A percentile compares a stretch with the other conserved stretches of the same genome.
Evolutionary conservation across 1,140 invertebrate species (phyloP).

Genomic region (Popillia japonica): DNA sequence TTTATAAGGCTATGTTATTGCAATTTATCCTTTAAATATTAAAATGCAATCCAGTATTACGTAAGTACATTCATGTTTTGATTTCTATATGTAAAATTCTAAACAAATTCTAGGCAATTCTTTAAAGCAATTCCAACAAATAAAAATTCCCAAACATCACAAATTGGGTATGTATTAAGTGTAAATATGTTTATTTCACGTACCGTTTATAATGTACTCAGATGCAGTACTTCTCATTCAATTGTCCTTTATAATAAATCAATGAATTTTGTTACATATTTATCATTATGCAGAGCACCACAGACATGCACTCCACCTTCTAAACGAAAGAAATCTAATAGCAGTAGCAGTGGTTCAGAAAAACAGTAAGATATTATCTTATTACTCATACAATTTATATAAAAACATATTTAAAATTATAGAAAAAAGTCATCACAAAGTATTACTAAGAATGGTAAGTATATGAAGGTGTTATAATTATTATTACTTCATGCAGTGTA

Average conservation of each 20-base stretch:
- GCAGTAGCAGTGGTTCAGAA: slow-evolving; percentile 46
- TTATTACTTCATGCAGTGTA: neutral
- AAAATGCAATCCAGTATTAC: slow-evolving; percentile 29
- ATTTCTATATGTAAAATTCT: neutral
- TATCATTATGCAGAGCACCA: neutral
- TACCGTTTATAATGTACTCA: neutral
- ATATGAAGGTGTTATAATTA: no score
- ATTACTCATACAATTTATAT: neutral
- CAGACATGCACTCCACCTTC: neutral
- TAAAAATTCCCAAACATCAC: neutral
- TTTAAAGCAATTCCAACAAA: slow-evolving; percentile 9
- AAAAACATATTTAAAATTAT: slow-evolving; percentile 2
- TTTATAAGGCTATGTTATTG: slow-evolving; percentile 1
- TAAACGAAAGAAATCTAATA: neutral
- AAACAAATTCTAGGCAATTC: slow-evolving; percentile 1
- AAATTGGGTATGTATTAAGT: slow-evolving; percentile 10
- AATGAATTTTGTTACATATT: slow-evolving; percentile 1
- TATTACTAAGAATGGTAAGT: neutral
- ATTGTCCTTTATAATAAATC: neutral
- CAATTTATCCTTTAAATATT: slow-evolving; percentile 12
- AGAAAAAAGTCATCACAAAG: neutral
- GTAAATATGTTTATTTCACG: slow-evolving; percentile 13
- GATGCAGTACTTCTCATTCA: neutral
- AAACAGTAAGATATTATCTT: slow-evolving; percentile 42
- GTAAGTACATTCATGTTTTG: slow-evolving; percentile 20